phyloP scores from a whole-genome alignment of 2,797 vertebrate genomes.

The Heterohyrax brucei region DNA sequence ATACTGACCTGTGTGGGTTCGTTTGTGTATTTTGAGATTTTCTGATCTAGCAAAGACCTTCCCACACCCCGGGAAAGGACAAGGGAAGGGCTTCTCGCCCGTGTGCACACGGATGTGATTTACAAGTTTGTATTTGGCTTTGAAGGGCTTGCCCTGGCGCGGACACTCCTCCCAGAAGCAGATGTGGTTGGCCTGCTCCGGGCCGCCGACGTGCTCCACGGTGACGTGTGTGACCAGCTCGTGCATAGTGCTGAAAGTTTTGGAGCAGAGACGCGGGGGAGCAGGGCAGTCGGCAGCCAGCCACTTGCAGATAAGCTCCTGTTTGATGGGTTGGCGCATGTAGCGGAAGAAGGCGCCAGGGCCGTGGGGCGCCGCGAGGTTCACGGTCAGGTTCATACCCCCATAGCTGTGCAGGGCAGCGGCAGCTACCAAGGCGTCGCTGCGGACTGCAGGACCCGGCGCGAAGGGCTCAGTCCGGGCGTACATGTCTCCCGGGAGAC shows the following conservation, averaged over 20 bases:
- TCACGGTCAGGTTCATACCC: conserved; percentile 98
- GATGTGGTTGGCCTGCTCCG: conserved; percentile 97
- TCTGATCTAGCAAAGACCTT: conserved; percentile 99
- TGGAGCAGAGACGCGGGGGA: conserved; percentile 96
- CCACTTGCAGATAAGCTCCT: conserved; percentile 99
- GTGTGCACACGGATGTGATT: conserved; percentile 99
- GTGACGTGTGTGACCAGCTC: conserved; percentile 98
- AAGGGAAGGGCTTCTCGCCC: conserved; percentile 99
- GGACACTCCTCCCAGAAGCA: conserved; percentile 99
- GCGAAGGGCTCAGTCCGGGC: conserved; percentile 97
- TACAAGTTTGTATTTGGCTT: conserved; percentile 99
- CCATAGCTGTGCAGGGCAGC: conserved; percentile 96
- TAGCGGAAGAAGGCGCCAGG: conserved; percentile 98
- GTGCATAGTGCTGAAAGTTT: conserved; percentile 99
- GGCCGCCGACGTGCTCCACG: conserved; percentile 98
- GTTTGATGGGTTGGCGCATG: conserved; percentile 99
- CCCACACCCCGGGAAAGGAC: conserved; percentile 99
- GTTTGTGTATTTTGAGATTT: conserved; percentile 99
- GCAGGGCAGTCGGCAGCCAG: conserved; percentile 94
- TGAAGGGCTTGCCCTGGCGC: conserved; percentile 98
- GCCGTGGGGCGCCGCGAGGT: conserved; percentile 95
- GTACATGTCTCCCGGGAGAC: conserved; percentile 99
- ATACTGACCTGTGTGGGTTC: conserved; percentile 99
- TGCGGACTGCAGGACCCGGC: conserved; percentile 96
- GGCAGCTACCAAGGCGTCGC: conserved; percentile 95